A percentile compares a stretch with the other conserved stretches of the same genome.
Conservation (phyloP, 2,797 vertebrate genomes). For the Crenuchus spilurus region DNA sequence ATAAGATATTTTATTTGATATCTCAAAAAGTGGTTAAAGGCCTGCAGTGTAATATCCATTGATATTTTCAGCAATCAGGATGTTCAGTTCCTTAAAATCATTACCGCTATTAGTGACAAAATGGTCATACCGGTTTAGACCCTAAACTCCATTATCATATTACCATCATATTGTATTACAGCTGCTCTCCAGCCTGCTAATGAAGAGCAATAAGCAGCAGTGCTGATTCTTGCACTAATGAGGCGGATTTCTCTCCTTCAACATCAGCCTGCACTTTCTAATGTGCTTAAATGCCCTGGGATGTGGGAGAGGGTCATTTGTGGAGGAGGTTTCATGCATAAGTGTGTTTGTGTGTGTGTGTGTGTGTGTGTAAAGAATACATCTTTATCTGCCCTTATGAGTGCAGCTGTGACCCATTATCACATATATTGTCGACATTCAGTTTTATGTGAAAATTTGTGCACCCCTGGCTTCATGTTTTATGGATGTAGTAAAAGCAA, state of each 20-base stretch:
- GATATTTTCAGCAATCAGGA: too few relatives aligned
- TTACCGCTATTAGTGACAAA: too few relatives aligned
- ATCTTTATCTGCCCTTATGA: not conserved
- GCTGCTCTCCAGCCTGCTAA: not conserved
- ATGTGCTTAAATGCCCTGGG: not conserved
- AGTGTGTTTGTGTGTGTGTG: constrained; percentile 10
- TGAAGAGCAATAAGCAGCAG: not conserved
- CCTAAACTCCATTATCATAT: not conserved
- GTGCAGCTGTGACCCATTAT: not conserved
- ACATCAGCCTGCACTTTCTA: not conserved
- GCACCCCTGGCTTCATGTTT: not conserved
- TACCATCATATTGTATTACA: too few relatives aligned
- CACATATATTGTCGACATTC: not conserved
- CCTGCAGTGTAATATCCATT: too few relatives aligned
- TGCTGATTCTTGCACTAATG: not conserved
- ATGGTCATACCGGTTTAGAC: too few relatives aligned
- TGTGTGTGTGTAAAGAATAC: not conserved
- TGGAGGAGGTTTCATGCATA: constrained; percentile 39
- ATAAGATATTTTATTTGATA: too few relatives aligned
- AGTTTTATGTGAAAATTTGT: not conserved
- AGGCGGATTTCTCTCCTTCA: not conserved
- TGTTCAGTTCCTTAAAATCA: too few relatives aligned
- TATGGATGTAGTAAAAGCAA: too few relatives aligned
- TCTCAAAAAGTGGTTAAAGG: too few relatives aligned
- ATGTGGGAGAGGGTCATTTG: constrained; percentile 3